phyloP scores from a whole-genome alignment of 2,113 vertebrate species.

The Oncorhynchus masou region DNA sequence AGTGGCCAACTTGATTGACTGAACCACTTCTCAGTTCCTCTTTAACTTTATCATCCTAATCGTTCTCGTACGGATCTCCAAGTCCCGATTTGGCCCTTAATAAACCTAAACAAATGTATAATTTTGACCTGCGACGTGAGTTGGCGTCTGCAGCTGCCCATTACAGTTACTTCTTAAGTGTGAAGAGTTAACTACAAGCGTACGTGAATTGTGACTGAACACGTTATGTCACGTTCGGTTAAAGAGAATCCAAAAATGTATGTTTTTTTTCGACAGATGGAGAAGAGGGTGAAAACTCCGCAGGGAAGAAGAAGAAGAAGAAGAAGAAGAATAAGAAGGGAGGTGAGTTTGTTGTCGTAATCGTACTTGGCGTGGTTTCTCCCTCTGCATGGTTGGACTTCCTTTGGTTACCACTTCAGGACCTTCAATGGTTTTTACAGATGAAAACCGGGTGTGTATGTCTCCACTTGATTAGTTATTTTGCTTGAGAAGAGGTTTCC shows the following conservation, averaged over 20 bases:
- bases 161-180: too few relatives aligned
- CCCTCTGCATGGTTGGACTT: neutral
- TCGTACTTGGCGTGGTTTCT: neutral
- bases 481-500: neutral
- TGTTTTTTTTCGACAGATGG: conserved; percentile 66
- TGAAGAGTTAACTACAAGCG: too few relatives aligned
- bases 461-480: neutral
- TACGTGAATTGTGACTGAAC: conserved; percentile 12
- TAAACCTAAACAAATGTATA: neutral
- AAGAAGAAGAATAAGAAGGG: conserved; percentile 78
- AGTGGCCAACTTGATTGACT: too few relatives aligned
- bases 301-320: conserved; percentile 73
- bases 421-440: neutral
- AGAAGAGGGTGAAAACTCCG: conserved; percentile 67
- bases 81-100: conserved; percentile 1
- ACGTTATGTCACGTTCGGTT: neutral
- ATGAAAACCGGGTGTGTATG: neutral
- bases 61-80: conserved; percentile 16
- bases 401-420: neutral
- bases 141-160: too few relatives aligned
- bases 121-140: too few relatives aligned
- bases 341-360: conserved; percentile 46
- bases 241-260: conserved; percentile 25
- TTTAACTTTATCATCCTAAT: conserved; percentile 1
- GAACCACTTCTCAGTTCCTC: too few relatives aligned